These are phyloP conservation scores for Psittacula derbiana DNA, from an alignment of 2,797 vertebrate genomes.

Conservation along the genomic window DNA sequence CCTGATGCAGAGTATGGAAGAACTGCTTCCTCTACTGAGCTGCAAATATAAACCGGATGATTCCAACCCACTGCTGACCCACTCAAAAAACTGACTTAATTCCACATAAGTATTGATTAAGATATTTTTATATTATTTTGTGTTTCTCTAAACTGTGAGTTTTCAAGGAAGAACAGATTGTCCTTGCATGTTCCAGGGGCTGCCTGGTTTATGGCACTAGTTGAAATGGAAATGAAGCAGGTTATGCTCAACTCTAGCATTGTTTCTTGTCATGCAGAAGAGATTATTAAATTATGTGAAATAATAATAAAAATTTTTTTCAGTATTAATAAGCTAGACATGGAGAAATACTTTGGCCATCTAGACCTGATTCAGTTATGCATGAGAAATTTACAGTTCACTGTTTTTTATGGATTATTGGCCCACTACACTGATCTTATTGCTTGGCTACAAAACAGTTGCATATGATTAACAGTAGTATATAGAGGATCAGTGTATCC, in stretches of 20 bases:
- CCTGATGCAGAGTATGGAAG: neutral
- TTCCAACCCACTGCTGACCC: neutral
- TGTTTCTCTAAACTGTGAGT: neutral
- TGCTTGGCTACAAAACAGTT: neutral
- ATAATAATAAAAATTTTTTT: neutral
- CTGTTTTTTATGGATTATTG: neutral
- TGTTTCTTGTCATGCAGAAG: neutral
- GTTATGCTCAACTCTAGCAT: neutral
- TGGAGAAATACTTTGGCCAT: neutral
- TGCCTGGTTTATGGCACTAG: neutral
- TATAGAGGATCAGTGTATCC: neutral
- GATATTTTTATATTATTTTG: neutral
- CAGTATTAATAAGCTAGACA: neutral
- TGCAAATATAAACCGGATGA: neutral
- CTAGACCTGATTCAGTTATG: neutral
- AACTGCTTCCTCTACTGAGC: neutral
- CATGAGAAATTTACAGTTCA: neutral
- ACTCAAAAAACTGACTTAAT: neutral
- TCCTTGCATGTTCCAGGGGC: neutral
- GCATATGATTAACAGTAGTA: neutral
- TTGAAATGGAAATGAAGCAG: neutral
- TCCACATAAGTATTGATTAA: neutral
- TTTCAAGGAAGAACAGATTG: neutral
- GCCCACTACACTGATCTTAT: neutral
- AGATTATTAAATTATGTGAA: neutral